phyloP scores from a whole-genome alignment of 2,113 vertebrate genomes.

The Garra rufa region DNA sequence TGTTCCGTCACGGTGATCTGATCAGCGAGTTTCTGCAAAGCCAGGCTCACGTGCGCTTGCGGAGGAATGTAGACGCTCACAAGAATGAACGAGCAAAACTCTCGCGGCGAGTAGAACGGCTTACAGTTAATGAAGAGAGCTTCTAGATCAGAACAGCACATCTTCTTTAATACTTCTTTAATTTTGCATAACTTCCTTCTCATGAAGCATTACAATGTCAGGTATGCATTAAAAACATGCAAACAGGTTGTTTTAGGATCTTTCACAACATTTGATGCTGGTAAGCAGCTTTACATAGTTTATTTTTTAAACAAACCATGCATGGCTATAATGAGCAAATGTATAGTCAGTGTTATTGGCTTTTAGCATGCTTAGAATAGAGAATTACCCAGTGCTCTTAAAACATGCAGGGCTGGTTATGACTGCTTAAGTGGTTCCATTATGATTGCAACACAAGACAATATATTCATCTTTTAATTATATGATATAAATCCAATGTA shows the following conservation, averaged over 20 bases:
- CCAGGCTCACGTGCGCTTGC: too few species aligned
- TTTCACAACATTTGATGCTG: not conserved
- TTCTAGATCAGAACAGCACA: too few species aligned
- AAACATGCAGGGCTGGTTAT: not conserved
- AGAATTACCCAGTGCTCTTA: not conserved
- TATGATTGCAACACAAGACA: not conserved
- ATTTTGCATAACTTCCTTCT: not conserved
- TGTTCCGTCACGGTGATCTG: too few species aligned
- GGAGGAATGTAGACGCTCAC: too few species aligned
- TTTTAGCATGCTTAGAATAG: not conserved
- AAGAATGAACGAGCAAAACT: too few species aligned
- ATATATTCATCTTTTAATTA: not conserved
- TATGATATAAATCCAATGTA: not conserved
- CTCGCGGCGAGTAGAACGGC: too few species aligned
- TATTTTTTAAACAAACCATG: not conserved
- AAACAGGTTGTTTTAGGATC: not conserved
- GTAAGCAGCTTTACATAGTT: not conserved
- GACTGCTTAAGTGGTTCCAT: not conserved
- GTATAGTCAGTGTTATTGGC: not conserved
- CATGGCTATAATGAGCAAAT: not conserved
- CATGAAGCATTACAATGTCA: not conserved
- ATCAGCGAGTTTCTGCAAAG: too few species aligned
- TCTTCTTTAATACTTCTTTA: too few species aligned
- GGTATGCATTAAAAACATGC: not conserved
- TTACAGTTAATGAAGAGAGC: too few species aligned